Conservation (phyloP, 2,797 vertebrate species). For the Taenioides sp. region DNA sequence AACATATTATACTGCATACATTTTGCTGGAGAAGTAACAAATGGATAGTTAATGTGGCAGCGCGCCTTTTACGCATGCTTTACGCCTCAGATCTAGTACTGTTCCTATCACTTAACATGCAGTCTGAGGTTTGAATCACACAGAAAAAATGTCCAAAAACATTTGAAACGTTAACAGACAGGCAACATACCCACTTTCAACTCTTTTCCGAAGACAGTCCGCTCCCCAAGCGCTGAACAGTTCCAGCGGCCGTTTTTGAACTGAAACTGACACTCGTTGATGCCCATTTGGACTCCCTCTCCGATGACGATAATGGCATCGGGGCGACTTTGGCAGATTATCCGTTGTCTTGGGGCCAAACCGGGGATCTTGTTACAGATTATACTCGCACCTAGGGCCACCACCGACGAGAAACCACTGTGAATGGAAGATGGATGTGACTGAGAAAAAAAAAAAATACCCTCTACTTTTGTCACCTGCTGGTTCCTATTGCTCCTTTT, state of each 20-base stretch:
- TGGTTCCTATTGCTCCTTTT: neutral
- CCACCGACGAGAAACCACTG: conserved; percentile 97
- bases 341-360: conserved; percentile 93
- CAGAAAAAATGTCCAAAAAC: neutral
- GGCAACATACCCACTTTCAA: conserved; percentile 98
- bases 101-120: neutral
- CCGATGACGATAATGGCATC: conserved; percentile 99
- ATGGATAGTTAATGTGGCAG: neutral
- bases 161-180: conserved; percentile 65
- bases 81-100: neutral
- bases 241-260: conserved; percentile 97
- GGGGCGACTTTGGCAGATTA: conserved; percentile 98
- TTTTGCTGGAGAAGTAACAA: conserved; percentile 1
- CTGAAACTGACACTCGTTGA: conserved; percentile 99
- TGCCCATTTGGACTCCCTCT: conserved; percentile 97
- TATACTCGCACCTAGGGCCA: conserved; percentile 96
- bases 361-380: conserved; percentile 99
- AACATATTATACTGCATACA: neutral
- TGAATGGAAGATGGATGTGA: conserved; percentile 50
- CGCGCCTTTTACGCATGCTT: conserved; percentile 30
- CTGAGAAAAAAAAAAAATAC: conserved; percentile 28
- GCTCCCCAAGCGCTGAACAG: conserved; percentile 95
- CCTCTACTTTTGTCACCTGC: neutral
- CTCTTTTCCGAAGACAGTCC: conserved; percentile 98
- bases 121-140: neutral